Conservation (phyloP, 2,113 vertebrate genomes). For the Rhabdornis inornatus region DNA sequence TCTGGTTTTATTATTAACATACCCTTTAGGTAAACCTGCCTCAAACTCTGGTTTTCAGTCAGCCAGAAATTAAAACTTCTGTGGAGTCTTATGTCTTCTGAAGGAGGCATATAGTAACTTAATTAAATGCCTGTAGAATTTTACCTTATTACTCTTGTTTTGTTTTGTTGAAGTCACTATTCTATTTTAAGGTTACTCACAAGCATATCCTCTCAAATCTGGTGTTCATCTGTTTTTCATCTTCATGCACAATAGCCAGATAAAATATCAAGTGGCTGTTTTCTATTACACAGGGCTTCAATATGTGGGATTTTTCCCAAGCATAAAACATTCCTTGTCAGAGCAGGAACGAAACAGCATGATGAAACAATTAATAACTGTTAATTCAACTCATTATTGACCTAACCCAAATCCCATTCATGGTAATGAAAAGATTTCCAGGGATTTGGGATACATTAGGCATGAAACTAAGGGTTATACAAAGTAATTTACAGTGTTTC, state of each 20-base stretch:
- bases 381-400: neutral
- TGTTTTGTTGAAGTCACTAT: neutral
- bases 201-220: neutral
- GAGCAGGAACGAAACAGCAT: neutral
- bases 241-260: neutral
- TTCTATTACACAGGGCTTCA: neutral
- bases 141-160: neutral
- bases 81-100: neutral
- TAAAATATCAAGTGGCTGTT: neutral
- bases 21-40: neutral
- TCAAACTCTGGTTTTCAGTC: neutral
- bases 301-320: neutral
- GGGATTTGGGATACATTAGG: neutral
- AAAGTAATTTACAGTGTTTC: neutral
- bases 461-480: neutral
- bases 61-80: neutral
- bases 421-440: neutral
- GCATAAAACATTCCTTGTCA: neutral
- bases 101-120: neutral
- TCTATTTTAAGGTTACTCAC: neutral
- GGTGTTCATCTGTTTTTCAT: neutral
- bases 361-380: neutral
- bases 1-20: neutral
- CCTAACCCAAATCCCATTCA: neutral
- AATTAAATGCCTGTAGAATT: neutral